Evolutionary conservation across 2,888 invertebrate species (phyloP).

Genomic region (Zaprionus obscuricornis): DNA sequence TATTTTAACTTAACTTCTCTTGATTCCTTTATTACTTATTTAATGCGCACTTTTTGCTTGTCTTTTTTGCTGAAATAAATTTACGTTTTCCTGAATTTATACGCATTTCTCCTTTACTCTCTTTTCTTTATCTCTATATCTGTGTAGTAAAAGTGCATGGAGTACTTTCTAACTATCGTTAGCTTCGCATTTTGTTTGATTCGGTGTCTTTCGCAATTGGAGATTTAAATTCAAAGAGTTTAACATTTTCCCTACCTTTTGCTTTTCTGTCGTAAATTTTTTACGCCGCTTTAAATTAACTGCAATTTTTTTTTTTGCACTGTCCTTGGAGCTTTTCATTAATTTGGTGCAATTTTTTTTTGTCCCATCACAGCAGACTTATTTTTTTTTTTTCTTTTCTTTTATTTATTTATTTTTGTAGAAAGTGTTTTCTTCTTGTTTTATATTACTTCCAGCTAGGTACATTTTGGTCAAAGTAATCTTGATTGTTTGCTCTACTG

Average conservation of each 20-base stretch:
- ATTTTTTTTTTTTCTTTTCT: constrained; percentile 47
- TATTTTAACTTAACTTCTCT: constrained; percentile 64
- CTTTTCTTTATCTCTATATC: background rate
- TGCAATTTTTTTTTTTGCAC: constrained; percentile 54
- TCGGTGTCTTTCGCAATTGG: constrained; percentile 48
- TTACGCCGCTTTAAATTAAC: constrained; percentile 56
- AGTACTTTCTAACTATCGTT: constrained; percentile 47
- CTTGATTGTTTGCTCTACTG: constrained; percentile 74
- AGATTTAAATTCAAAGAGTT: constrained; percentile 72
- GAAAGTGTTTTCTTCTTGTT: constrained; percentile 21
- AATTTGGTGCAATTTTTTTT: constrained; percentile 61
- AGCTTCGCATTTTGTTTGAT: constrained; percentile 47
- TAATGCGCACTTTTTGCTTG: constrained; percentile 48
- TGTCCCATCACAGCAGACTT: constrained; percentile 61
- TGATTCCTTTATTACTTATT: constrained; percentile 78
- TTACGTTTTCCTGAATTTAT: constrained; percentile 71
- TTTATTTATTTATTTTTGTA: constrained; percentile 25
- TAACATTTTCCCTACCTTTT: constrained; percentile 19
- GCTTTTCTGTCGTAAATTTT: constrained; percentile 51
- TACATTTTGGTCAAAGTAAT: constrained; percentile 68
- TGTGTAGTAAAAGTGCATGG: constrained; percentile 37
- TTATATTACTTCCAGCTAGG: constrained; percentile 59
- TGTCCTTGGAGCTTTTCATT: constrained; percentile 69
- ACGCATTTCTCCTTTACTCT: constrained; percentile 7
- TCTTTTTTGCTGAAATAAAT: constrained; percentile 56